Evolutionary conservation across 2,888 invertebrate genomes (phyloP), one percentile per base, ranked within the genome.

Genomic region (Spilosoma lubricipeda): DNA sequence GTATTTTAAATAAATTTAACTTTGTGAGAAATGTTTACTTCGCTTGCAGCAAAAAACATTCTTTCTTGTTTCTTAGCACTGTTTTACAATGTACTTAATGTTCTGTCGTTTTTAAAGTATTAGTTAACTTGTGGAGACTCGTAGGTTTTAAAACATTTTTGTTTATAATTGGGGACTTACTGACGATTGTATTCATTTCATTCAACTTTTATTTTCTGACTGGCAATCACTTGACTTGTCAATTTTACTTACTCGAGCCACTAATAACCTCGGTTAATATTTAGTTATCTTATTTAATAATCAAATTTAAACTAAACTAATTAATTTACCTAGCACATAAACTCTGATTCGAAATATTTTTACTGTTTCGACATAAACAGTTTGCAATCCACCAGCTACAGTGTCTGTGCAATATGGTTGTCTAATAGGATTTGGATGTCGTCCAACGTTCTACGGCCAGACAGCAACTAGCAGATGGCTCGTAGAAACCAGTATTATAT

Each of bases 391-490:
- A 36, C 69, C 8, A 69, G 52, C 56, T 23, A 18, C 15, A 63
- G 59, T 59, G 39, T 70, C 52, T 52, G 36, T 69, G 33, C 68
- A 36, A 69, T 69, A 36, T 69, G 36, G 59, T 59, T 42, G 59
- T 70, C 59, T 63, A 70, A 70, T 63, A 70, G 56, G 59, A 70
- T 59, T 70, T 70, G 70, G 70, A 70, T 70, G 70, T 70, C 56
- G 42, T 63, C 70, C 70, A 70, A 70, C 59, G 70, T 63, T 70
- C 59, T 27, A 27, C 33, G 45, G 13, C 23, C 30, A 64, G 64
- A 33, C 13, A 48, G n/a, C 42, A 42, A 63, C 39, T 30, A 45
- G 23, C 64, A 70, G 64, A 71, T 71, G 64, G 30, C 64, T 64
- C 45, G 39, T 15, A 42, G 70, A 48, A 15, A 64, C 71, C 48